phyloP scores from a whole-genome alignment of 2,888 invertebrate genomes.

The Anthrax anthrax region DNA sequence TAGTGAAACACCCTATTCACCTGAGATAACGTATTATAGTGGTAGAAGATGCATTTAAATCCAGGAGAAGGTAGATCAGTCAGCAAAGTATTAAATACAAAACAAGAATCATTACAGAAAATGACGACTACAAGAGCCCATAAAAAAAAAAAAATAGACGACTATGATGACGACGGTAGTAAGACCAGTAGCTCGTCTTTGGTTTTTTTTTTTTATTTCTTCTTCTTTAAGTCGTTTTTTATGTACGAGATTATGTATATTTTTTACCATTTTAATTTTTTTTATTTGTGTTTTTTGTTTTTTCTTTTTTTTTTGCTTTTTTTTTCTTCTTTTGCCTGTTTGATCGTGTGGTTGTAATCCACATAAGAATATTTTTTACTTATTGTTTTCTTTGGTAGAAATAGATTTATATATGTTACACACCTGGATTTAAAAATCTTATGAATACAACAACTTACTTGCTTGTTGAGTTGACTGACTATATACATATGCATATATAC shows the following conservation, averaged over 20 bases:
- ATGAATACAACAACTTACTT: no score
- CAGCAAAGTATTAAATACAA: not conserved
- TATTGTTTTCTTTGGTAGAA: conserved; percentile 29
- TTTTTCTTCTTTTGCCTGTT: conserved; percentile 9
- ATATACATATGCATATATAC: no score
- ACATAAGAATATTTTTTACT: conserved; percentile 33
- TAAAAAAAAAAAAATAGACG: conserved; percentile 10
- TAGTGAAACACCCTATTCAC: no score
- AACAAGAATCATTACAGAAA: not conserved
- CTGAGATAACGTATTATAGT: no score
- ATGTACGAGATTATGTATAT: conserved; percentile 25
- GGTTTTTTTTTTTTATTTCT: conserved; percentile 24
- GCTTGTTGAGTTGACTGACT: no score
- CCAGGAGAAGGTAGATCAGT: no score
- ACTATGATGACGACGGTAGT: conserved; percentile 7
- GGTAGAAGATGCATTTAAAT: no score
- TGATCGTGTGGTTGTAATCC: conserved; percentile 26
- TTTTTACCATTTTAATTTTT: no score
- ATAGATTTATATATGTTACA: conserved; percentile 24
- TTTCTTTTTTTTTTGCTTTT: no score
- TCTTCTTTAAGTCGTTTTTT: conserved; percentile 40
- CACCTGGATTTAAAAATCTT: conserved; percentile 17
- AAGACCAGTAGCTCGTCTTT: conserved; percentile 36
- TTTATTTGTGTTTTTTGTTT: no score
- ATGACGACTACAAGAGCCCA: not conserved